Conservation (phyloP, 2,888 invertebrate genomes). For the Lypha dubia region DNA sequence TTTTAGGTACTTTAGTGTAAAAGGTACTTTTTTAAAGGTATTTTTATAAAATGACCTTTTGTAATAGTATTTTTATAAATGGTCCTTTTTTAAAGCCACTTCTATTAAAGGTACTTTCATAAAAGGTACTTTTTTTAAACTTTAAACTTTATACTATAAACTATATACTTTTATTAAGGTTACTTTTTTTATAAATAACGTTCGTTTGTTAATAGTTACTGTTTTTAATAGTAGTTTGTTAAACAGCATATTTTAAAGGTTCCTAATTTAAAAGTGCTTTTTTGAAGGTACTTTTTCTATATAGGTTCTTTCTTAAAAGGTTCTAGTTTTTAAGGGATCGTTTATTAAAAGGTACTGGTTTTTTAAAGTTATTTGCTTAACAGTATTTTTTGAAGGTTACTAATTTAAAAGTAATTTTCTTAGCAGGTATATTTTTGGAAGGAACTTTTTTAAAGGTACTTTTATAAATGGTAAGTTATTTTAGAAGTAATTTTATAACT, state of each 20-base stretch:
- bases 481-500: too few relatives aligned
- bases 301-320: background rate
- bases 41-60: background rate
- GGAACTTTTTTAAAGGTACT: background rate
- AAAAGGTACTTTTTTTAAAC: background rate
- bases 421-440: too few relatives aligned
- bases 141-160: background rate
- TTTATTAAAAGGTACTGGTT: too few relatives aligned
- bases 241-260: too few relatives aligned
- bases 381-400: too few relatives aligned
- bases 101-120: background rate
- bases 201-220: background rate
- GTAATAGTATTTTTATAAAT: too few relatives aligned
- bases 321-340: too few relatives aligned
- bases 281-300: background rate
- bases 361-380: too few relatives aligned
- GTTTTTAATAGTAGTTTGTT: too few relatives aligned
- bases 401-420: too few relatives aligned
- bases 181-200: background rate
- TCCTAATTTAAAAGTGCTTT: background rate
- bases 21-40: background rate
- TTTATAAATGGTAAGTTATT: background rate
- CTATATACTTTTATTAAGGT: conserved; percentile 3
- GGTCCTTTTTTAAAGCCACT: too few relatives aligned
- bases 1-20: background rate